Percentiles rank a stretch among this genome's conserved stretches.
These are phyloP conservation scores for Cichlasoma orientale DNA, from an alignment of 2,797 vertebrate species.

Conservation along the genomic window DNA sequence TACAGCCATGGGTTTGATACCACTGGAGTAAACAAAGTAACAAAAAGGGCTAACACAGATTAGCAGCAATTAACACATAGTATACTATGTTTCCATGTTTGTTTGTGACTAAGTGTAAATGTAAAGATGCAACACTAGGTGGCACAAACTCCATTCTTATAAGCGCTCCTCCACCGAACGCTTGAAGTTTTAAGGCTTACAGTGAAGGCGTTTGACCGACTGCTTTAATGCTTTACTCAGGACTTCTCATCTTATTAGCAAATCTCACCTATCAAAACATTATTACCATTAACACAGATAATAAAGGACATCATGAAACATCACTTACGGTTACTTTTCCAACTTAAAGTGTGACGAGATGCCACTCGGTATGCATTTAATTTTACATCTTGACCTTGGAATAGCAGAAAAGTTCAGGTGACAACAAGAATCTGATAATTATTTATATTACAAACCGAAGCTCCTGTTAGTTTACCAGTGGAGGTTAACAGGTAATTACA, in stretches of 20 bases:
- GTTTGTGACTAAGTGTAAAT: conserved; percentile 1
- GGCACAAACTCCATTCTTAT: conserved; percentile 47
- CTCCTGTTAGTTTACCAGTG: neutral
- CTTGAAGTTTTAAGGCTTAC: neutral
- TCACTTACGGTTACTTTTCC: neutral
- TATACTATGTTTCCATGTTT: neutral
- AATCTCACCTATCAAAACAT: neutral
- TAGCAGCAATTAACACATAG: neutral
- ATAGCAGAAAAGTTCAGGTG: neutral
- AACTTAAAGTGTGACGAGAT: neutral
- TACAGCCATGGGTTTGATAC: too few relatives aligned
- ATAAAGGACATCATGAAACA: too few relatives aligned
- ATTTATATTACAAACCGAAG: neutral
- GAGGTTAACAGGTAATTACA: neutral
- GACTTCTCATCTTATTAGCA: neutral
- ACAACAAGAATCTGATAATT: neutral
- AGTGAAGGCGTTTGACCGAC: neutral
- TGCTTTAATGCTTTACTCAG: neutral
- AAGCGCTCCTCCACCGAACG: neutral
- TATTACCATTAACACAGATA: neutral
- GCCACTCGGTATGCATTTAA: neutral
- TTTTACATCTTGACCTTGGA: neutral
- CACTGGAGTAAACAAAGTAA: neutral
- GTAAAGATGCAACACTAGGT: conserved; percentile 43
- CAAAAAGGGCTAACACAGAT: too few relatives aligned